These are phyloP conservation scores for Agelastica alni DNA, from an alignment of 2,888 invertebrate species.

Conservation along the genomic window DNA sequence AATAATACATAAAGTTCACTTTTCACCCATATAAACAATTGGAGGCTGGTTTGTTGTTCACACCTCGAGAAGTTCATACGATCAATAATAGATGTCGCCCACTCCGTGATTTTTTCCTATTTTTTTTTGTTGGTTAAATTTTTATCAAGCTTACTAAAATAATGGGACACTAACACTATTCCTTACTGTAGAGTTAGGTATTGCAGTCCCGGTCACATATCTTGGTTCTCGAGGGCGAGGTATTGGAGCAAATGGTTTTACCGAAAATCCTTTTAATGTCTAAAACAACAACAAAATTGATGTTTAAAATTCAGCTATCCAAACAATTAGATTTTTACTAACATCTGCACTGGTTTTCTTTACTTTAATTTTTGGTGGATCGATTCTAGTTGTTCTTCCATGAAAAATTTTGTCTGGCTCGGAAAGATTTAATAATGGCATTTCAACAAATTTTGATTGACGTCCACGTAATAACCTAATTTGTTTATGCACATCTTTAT, in stretches of 20 bases:
- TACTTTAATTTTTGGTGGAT: background rate
- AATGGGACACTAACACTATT: conserved; percentile 9
- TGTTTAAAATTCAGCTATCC: background rate
- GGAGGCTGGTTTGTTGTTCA: too few species aligned
- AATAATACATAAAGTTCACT: too few species aligned
- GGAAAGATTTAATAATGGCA: conserved; percentile 15
- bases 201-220: background rate
- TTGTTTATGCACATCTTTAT: too few species aligned
- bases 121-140: too few species aligned
- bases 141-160: too few species aligned
- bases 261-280: background rate
- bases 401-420: conserved; percentile 9
- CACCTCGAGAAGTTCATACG: too few species aligned
- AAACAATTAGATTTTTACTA: too few species aligned
- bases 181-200: conserved; percentile 12
- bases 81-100: too few species aligned
- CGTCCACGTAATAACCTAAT: background rate
- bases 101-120: too few species aligned
- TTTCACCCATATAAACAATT: too few species aligned
- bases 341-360: conserved; percentile 1
- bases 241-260: background rate
- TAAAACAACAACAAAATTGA: background rate
- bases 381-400: conserved; percentile 6
- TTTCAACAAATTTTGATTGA: conserved; percentile 17
- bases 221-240: background rate